A percentile compares a stretch with the other conserved stretches of the same genome.
These are phyloP conservation scores for Lepus americanus DNA, from an alignment of 2,113 vertebrate genomes.

Conservation along the genomic window DNA sequence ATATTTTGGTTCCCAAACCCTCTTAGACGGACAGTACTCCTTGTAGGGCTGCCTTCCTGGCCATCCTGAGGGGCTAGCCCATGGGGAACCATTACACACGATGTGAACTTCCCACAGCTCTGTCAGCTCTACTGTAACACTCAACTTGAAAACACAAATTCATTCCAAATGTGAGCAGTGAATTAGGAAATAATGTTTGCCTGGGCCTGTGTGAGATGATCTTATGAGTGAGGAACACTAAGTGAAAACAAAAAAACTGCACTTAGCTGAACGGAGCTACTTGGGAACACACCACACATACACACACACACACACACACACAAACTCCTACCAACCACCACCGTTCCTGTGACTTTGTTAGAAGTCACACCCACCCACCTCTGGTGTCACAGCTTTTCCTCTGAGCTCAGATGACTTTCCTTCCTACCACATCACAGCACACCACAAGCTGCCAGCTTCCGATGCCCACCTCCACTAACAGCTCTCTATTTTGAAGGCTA, in stretches of 20 bases:
- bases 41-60: neutral
- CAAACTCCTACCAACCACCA: neutral
- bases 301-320: neutral
- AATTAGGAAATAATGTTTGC: neutral
- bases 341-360: neutral
- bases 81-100: neutral
- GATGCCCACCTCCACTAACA: neutral
- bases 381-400: neutral
- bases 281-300: neutral
- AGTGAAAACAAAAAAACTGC: neutral
- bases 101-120: neutral
- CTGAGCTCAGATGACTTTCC: neutral
- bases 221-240: neutral
- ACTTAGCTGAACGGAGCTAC: neutral
- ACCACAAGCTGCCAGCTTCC: neutral
- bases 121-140: neutral
- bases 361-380: neutral
- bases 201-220: neutral
- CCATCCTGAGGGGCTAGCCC: neutral
- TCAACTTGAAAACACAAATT: neutral
- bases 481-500: neutral
- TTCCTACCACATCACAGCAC: neutral
- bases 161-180: conserved; percentile 3
- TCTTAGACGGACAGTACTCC: neutral
- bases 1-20: neutral